Conservation (phyloP, 2,797 vertebrate species). For the Chelmon rostratus region DNA sequence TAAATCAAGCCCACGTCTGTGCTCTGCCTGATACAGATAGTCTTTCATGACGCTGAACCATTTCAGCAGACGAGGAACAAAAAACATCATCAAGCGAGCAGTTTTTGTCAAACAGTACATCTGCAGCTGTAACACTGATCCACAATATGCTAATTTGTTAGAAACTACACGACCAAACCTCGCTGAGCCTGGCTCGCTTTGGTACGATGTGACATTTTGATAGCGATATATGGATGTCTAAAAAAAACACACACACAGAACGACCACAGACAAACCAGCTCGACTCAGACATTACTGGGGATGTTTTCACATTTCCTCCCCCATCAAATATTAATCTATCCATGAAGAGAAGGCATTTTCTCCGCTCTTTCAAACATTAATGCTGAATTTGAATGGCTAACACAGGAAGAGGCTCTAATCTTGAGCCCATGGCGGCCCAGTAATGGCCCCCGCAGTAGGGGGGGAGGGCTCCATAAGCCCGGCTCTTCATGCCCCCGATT, state of each 20-base stretch:
- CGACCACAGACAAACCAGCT: slow-evolving; percentile 30
- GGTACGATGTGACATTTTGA: slow-evolving; percentile 34
- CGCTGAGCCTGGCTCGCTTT: slow-evolving; percentile 10
- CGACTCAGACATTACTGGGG: slow-evolving; percentile 50
- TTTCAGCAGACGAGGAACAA: background rate
- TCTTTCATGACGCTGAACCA: background rate
- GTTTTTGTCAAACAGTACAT: slow-evolving; percentile 24
- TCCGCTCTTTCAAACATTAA: slow-evolving; percentile 81
- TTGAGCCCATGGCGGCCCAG: slow-evolving; percentile 68
- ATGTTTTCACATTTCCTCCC: slow-evolving; percentile 73
- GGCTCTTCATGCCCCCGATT: slow-evolving; percentile 77
- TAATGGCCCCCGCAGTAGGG: slow-evolving; percentile 70
- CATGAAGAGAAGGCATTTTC: slow-evolving; percentile 70
- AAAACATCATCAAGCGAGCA: slow-evolving; percentile 5
- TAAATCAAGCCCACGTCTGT: slow-evolving; percentile 41
- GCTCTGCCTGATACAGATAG: slow-evolving; percentile 25
- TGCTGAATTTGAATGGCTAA: slow-evolving; percentile 78
- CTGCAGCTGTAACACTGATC: slow-evolving; percentile 17
- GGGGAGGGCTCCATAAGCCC: slow-evolving; percentile 72
- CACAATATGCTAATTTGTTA: slow-evolving; percentile 18
- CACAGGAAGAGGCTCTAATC: slow-evolving; percentile 76
- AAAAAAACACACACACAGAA: slow-evolving; percentile 23
- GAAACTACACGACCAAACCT: slow-evolving; percentile 12
- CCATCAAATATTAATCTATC: slow-evolving; percentile 79
- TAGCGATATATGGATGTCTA: slow-evolving; percentile 18